phyloP scores from a whole-genome alignment of 2,888 invertebrate species.

The Autographa gamma region DNA sequence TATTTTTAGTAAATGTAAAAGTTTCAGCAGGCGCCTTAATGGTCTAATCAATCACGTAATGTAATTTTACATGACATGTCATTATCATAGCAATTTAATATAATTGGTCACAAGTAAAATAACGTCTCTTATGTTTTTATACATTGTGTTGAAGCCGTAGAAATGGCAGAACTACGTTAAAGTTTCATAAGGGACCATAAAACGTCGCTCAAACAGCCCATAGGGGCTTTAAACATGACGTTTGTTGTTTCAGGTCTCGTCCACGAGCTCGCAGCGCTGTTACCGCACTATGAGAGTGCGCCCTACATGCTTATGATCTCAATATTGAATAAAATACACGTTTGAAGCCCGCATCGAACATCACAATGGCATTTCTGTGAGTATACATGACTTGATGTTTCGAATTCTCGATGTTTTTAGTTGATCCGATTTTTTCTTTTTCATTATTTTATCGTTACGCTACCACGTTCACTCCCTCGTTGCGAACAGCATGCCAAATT shows the following conservation, averaged over 20 bases:
- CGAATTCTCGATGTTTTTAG: conserved; percentile 81
- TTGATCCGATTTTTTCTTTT: conserved; percentile 78
- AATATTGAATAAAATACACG: conserved; percentile 73
- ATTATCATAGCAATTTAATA: conserved; percentile 19
- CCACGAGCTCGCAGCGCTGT: conserved; percentile 70
- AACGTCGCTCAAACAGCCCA: conserved; percentile 39
- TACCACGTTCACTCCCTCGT: conserved; percentile 89
- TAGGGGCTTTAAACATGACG: conserved; percentile 62
- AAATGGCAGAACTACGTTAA: conserved; percentile 15
- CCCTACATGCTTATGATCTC: conserved; percentile 81
- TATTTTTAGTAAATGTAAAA: not conserved
- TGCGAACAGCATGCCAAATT: conserved; percentile 88
- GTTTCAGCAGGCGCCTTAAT: not conserved
- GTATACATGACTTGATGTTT: conserved; percentile 78
- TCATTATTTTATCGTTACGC: conserved; percentile 84
- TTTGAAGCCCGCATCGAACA: conserved; percentile 73
- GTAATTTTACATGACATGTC: conserved; percentile 31
- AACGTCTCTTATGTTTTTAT: not conserved
- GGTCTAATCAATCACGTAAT: conserved; percentile 26
- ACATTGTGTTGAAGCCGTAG: conserved; percentile 13
- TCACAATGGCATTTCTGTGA: conserved; percentile 84
- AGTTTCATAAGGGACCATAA: conserved; percentile 34
- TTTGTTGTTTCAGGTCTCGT: conserved; percentile 84
- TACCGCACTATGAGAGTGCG: conserved; percentile 85
- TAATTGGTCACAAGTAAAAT: conserved; percentile 26